Conservation (phyloP, 1,140 invertebrate genomes). For the Lordiphosa collinella region DNA sequence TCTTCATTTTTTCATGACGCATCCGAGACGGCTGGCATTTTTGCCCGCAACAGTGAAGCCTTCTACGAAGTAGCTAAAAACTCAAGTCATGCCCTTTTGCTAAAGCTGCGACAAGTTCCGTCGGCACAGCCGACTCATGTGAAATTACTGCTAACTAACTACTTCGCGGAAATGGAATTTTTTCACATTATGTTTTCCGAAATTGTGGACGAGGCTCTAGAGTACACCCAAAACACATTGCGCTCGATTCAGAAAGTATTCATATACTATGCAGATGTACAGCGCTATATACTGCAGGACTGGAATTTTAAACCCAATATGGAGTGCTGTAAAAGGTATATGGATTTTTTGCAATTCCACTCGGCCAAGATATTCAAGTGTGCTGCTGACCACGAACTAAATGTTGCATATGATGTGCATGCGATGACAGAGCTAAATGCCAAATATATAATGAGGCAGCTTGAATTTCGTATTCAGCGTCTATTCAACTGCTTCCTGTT, state of each 20-base stretch:
- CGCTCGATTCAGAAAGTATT: conserved; percentile 35
- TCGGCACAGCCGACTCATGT: conserved; percentile 39
- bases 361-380: conserved; percentile 60
- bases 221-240: conserved; percentile 51
- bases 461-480: conserved; percentile 64
- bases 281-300: conserved; percentile 39
- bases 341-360: conserved; percentile 55
- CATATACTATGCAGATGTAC: conserved; percentile 51
- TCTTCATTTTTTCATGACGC: conserved; percentile 44
- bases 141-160: conserved; percentile 57
- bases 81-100: conserved; percentile 45
- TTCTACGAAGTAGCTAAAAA: conserved; percentile 56
- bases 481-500: conserved; percentile 67
- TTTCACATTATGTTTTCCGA: conserved; percentile 66
- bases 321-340: conserved; percentile 49
- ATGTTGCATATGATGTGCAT: conserved; percentile 53
- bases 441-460: conserved; percentile 59
- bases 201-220: conserved; percentile 58
- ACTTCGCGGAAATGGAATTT: conserved; percentile 74
- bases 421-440: conserved; percentile 53
- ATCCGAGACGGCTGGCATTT: conserved; percentile 23
- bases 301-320: conserved; percentile 49
- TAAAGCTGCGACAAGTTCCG: conserved; percentile 61
- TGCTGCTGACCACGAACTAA: conserved; percentile 30
- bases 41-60: conserved; percentile 34